Percentiles rank a stretch among this genome's conserved stretches.
These are phyloP conservation scores for Numenius phaeopus DNA, from an alignment of 2,797 vertebrate species.

Conservation along the genomic window DNA sequence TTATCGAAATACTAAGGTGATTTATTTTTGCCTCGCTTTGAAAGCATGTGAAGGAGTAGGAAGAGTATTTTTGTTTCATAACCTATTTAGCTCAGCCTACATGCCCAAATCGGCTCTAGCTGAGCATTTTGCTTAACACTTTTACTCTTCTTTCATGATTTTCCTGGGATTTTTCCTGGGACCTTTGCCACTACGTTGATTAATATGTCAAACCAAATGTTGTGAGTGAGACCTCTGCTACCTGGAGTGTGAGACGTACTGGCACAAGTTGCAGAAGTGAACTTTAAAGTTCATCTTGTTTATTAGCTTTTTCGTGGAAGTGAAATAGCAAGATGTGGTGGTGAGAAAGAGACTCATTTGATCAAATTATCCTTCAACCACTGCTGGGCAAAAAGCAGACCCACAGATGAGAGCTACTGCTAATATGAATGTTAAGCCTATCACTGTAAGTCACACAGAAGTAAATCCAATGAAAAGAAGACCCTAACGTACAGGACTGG, in stretches of 20 bases:
- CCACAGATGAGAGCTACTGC: conserved; percentile 15
- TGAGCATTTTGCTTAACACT: conserved; percentile 46
- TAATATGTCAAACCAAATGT: conserved; percentile 64
- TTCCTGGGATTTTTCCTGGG: conserved; percentile 34
- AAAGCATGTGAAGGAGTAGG: neutral
- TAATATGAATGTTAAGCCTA: conserved; percentile 58
- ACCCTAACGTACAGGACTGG: conserved; percentile 61
- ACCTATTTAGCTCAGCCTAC: conserved; percentile 2
- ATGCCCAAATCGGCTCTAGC: neutral
- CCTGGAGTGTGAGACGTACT: conserved; percentile 9
- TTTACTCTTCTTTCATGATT: conserved; percentile 22
- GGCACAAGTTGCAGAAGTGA: conserved; percentile 39
- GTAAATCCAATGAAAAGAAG: conserved; percentile 68
- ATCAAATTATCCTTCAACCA: conserved; percentile 46
- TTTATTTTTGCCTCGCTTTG: neutral
- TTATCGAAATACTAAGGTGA: neutral
- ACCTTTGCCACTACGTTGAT: conserved; percentile 46
- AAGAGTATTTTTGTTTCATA: neutral
- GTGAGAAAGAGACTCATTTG: conserved; percentile 18
- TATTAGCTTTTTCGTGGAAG: conserved; percentile 21
- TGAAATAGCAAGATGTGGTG: neutral
- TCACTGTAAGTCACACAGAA: conserved; percentile 40
- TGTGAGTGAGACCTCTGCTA: conserved; percentile 31
- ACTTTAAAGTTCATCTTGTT: conserved; percentile 50
- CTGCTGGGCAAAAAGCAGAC: conserved; percentile 41